Percentiles rank a stretch among this genome's conserved stretches.
These are phyloP conservation scores for Belgica antarctica DNA, from an alignment of 2,888 invertebrate genomes.

Conservation along the genomic window DNA sequence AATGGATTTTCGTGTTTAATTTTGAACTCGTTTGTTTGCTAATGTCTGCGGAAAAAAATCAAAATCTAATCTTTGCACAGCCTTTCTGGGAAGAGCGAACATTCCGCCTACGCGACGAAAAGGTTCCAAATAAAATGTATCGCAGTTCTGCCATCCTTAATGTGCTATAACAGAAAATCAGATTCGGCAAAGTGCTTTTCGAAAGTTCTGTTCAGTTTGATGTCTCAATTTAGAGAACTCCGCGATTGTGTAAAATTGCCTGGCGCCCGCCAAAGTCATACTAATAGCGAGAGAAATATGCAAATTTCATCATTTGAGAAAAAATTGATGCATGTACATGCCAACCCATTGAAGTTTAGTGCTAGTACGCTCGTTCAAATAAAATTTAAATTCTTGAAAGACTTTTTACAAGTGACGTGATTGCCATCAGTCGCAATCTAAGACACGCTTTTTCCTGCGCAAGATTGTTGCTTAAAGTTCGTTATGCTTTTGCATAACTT, in stretches of 20 bases:
- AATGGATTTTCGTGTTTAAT: neutral
- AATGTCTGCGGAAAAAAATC: neutral
- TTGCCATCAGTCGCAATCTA: constrained; percentile 16
- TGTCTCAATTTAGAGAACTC: neutral
- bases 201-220: constrained; percentile 13
- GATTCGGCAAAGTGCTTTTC: neutral
- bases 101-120: neutral
- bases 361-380: neutral
- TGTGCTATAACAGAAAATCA: constrained; percentile 19
- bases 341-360: neutral
- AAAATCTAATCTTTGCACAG: constrained; percentile 8
- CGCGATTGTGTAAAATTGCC: constrained; percentile 10
- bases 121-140: neutral
- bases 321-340: neutral
- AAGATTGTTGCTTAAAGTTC: neutral
- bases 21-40: constrained; percentile 5
- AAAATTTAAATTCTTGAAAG: neutral
- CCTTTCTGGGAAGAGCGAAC: neutral
- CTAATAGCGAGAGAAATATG: constrained; percentile 5
- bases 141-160: constrained; percentile 3
- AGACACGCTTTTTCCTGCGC: neutral
- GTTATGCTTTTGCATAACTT: constrained; percentile 16
- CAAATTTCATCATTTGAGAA: neutral
- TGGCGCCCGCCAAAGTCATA: constrained; percentile 15
- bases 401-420: neutral